Base-by-base conservation (phyloP, 2,113 vertebrate species). In the Ophthalmolycus amberensis region DNA sequence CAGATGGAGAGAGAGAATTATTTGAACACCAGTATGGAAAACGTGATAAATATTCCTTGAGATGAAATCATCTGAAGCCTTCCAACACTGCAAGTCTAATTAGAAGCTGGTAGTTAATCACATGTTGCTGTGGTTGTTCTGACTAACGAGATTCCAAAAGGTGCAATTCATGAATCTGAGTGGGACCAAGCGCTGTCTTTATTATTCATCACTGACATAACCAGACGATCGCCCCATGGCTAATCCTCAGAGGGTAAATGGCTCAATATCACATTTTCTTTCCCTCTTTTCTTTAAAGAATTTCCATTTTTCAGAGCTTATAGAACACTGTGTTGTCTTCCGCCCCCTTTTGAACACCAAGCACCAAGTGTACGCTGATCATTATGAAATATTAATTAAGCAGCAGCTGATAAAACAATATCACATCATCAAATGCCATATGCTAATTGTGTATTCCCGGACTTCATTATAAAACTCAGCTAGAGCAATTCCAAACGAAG, bases 91-190 rank as follows among this genome's bases (percentile, higher is more conserved):
- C 94, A 94, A 95, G 93, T 95, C 95, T 96, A 96, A 97, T 98
- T 96, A 97, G 95, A 95, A 94, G 95, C 95, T 90, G 93, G 93
- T 94, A 96, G 95, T 97, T 97, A 96, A 96, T 96, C 96, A 96
- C 94, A 96, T 91, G 90, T 92, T 94, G 94, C 95, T 92, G 91
- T 32, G 94, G 94, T 95, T 96, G 95, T 96, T 96, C 60, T 92
- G 94, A 96, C 95, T 97, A 97, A 97, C 94, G 94, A 96, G 94
- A 96, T 95, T 96, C 94, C 95, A 94, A 96, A 79, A 95, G 95
- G 94, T 95, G 93, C 94, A 96, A 96, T 96, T 95, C 95, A 96
- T 95, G 95, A 96, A 93, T 90, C 87, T 92, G 90, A 94, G 93
- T 94, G 94, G 93, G 94, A 96, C 95, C 94, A 96, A 95, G 94